These are phyloP conservation scores for Mirza zaza DNA, from an alignment of 2,113 vertebrate genomes.

Conservation along the genomic window DNA sequence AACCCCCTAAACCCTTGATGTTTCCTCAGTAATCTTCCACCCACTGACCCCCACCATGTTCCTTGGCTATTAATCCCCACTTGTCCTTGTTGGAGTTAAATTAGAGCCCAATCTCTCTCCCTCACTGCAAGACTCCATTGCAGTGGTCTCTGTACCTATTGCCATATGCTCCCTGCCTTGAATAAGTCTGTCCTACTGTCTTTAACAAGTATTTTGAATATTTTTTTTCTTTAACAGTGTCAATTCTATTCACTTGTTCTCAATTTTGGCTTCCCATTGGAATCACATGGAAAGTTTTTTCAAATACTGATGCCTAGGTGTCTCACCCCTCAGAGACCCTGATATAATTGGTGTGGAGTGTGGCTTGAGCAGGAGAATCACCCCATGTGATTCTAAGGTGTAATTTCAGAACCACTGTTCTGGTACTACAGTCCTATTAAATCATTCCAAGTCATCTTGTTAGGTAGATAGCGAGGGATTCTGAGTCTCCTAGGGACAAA, in stretches of 20 bases:
- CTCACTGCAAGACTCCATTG: background rate
- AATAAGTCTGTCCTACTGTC: background rate
- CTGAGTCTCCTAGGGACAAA: no score
- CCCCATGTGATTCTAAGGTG: background rate
- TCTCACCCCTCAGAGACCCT: background rate
- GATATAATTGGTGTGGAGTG: background rate
- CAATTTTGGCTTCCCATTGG: background rate
- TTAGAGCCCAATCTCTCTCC: no score
- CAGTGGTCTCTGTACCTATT: background rate
- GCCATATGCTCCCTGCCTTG: background rate
- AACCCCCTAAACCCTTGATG: background rate
- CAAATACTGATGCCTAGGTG: background rate
- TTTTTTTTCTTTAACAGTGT: background rate
- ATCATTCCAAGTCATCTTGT: background rate
- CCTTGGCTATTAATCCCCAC: background rate
- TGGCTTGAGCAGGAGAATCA: background rate
- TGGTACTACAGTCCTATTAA: background rate
- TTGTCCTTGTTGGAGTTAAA: background rate
- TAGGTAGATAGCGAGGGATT: no score
- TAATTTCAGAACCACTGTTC: background rate
- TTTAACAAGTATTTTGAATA: background rate
- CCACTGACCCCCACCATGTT: no score
- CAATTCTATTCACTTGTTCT: background rate
- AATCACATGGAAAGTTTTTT: background rate
- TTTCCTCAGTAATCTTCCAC: background rate